Evolutionary conservation across 2,888 invertebrate genomes (phyloP).

Genomic region (Stenolophus ochropezus): DNA sequence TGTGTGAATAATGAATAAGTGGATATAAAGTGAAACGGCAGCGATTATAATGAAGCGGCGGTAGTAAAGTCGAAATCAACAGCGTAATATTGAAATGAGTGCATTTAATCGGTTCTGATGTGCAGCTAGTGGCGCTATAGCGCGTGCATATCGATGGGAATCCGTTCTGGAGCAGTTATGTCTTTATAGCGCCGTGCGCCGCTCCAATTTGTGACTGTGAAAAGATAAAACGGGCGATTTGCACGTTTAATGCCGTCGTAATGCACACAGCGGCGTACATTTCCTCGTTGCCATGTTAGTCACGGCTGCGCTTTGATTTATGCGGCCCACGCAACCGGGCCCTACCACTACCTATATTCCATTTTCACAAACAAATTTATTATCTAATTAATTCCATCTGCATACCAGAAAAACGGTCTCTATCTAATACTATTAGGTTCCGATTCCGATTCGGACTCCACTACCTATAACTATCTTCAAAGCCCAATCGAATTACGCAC

Average conservation of each 20-base stretch:
- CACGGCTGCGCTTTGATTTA: constrained; percentile 51
- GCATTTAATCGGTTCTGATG: constrained; percentile 24
- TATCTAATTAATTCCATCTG: constrained; percentile 27
- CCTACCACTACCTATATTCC: constrained; percentile 14
- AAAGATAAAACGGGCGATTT: constrained; percentile 51
- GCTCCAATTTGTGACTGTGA: constrained; percentile 50
- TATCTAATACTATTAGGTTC: not conserved
- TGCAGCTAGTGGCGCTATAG: not conserved
- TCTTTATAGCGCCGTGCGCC: constrained; percentile 41
- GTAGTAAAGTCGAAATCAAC: constrained; percentile 44
- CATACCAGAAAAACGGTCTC: not conserved
- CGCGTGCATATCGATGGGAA: constrained; percentile 38
- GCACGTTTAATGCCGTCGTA: constrained; percentile 51
- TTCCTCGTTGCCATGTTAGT: constrained; percentile 39
- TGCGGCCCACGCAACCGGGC: constrained; percentile 40
- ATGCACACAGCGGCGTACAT: constrained; percentile 44
- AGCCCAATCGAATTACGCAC: too few species aligned
- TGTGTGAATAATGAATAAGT: constrained; percentile 19
- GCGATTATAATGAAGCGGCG: constrained; percentile 11
- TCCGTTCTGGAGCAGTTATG: constrained; percentile 42
- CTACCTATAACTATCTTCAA: too few species aligned
- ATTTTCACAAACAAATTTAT: constrained; percentile 37
- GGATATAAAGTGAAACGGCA: not conserved
- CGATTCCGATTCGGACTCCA: too few species aligned
- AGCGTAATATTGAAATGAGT: constrained; percentile 17